Evolutionary conservation across 2,888 invertebrate species (phyloP), one percentile per base, ranked within the genome.

Genomic region (Eurytoma californica): DNA sequence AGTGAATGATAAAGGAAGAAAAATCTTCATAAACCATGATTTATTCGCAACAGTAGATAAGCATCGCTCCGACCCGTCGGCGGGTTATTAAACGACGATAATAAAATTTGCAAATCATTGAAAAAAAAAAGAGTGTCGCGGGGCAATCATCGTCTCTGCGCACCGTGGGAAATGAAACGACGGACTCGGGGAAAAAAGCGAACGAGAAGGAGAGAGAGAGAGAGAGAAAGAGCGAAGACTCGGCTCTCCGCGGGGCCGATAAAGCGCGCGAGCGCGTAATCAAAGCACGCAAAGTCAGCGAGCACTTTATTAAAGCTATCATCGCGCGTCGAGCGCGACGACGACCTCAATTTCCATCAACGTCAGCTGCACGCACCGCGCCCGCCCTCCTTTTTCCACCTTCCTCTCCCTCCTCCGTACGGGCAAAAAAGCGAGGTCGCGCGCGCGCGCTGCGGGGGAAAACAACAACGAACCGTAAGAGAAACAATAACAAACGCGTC

Each of bases 291-390:
- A 73, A 73, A 79, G 70, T 70, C 74, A 61, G 51, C 20, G 53
- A 47, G 74, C 61, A 72, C 69, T 80, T 80, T 80, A 80, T 80
- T 77, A 80, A 80, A 80, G 77, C 67, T 69, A 70, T 77, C 80
- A 77, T 65, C 61, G 72, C 63, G 58, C 28, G 20, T 30, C 47
- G n/a, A 2, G n/a, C 66, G 58, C 39, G 20, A n/a, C 61, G 24
- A 55, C 74, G 66, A 70, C 73, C 77, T 77, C 80, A 77, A 74
- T 80, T 80, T 80, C 74, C 77, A 80, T 80, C 80, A 80, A 80
- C 80, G 80, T 80, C 77, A 80, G 24, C 28, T 53, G 69, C 80
- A 80, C 69, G 74, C 80, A 24, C 63, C 53, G 55, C 60, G 55
- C 60, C 72, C 72, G 30, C 30, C 18, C 16, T 24, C 51, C 24